Percentiles rank a stretch among this genome's conserved stretches.
These are phyloP conservation scores for Megalopta genalis DNA, from an alignment of 1,140 invertebrate genomes.

Conservation along the genomic window DNA sequence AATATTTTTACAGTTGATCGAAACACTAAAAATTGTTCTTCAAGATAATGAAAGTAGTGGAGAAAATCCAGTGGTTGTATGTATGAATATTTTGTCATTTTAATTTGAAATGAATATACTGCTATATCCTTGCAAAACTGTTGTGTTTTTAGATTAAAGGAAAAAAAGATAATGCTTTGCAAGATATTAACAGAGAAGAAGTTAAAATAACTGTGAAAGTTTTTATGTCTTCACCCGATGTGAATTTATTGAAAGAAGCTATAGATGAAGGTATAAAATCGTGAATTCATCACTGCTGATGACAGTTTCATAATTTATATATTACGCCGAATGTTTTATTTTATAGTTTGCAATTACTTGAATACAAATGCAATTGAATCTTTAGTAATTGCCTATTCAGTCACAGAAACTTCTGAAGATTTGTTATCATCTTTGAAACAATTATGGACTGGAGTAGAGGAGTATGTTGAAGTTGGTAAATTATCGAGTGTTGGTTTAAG, in stretches of 20 bases:
- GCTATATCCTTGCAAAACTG: constrained; percentile 27
- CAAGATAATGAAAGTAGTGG: constrained; percentile 79
- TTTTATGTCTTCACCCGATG: constrained; percentile 79
- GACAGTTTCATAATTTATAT: constrained; percentile 16
- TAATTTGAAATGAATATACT: neutral
- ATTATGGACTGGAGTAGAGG: constrained; percentile 88
- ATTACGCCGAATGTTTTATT: constrained; percentile 50
- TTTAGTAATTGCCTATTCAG: constrained; percentile 87
- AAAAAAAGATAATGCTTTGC: constrained; percentile 60
- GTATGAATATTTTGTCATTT: constrained; percentile 47
- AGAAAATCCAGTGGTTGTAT: constrained; percentile 60
- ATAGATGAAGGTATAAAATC: constrained; percentile 77
- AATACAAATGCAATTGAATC: constrained; percentile 86
- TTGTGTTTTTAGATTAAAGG: constrained; percentile 64
- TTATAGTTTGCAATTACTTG: constrained; percentile 84
- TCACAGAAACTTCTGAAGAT: constrained; percentile 74
- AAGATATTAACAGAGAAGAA: constrained; percentile 79
- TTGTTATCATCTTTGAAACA: constrained; percentile 84
- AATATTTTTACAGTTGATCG: constrained; percentile 82
- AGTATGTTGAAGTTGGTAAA: constrained; percentile 83
- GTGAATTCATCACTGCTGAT: constrained; percentile 16
- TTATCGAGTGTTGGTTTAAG: constrained; percentile 91
- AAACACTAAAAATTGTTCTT: constrained; percentile 85
- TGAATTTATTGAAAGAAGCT: constrained; percentile 76
- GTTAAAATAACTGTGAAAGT: constrained; percentile 83